phyloP scores from a whole-genome alignment of 2,888 invertebrate genomes.

The Xiphydria camelus region DNA sequence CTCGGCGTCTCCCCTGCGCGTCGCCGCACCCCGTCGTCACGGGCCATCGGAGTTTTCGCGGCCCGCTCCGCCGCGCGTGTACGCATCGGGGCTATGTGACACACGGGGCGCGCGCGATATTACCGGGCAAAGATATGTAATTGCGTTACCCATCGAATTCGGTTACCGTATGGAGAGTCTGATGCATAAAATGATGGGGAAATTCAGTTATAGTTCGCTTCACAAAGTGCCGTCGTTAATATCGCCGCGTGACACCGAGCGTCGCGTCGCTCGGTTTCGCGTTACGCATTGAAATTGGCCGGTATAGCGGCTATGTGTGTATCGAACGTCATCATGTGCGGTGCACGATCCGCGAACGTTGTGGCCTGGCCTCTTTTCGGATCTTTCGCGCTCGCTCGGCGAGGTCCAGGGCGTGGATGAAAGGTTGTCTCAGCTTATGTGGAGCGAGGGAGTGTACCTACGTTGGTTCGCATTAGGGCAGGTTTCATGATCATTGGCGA shows the following conservation, averaged over 20 bases:
- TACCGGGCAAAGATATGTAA: slow-evolving; percentile 55
- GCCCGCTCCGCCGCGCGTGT: not conserved
- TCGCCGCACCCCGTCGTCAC: slow-evolving; percentile 2
- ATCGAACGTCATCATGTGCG: no score
- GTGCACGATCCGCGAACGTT: no score
- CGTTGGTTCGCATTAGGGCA: no score
- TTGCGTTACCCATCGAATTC: slow-evolving; percentile 58
- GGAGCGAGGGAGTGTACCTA: no score
- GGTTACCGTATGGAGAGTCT: slow-evolving; percentile 57
- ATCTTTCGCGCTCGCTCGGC: no score
- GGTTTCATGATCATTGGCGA: no score
- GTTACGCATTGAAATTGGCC: no score
- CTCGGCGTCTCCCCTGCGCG: slow-evolving; percentile 1
- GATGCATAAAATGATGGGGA: slow-evolving; percentile 58
- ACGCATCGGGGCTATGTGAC: not conserved
- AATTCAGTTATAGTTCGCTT: slow-evolving; percentile 57
- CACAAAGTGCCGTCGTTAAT: slow-evolving; percentile 55
- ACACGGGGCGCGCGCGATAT: slow-evolving; percentile 19
- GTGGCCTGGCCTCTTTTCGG: no score
- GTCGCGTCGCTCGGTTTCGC: not conserved
- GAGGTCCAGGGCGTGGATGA: no score
- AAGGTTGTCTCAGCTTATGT: no score
- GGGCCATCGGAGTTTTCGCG: slow-evolving; percentile 14
- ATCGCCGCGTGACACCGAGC: slow-evolving; percentile 30
- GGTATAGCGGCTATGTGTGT: no score